Evolutionary conservation across 2,888 invertebrate genomes (phyloP), one percentile per base, ranked within the genome.

Genomic region (Cremastinae sp.): DNA sequence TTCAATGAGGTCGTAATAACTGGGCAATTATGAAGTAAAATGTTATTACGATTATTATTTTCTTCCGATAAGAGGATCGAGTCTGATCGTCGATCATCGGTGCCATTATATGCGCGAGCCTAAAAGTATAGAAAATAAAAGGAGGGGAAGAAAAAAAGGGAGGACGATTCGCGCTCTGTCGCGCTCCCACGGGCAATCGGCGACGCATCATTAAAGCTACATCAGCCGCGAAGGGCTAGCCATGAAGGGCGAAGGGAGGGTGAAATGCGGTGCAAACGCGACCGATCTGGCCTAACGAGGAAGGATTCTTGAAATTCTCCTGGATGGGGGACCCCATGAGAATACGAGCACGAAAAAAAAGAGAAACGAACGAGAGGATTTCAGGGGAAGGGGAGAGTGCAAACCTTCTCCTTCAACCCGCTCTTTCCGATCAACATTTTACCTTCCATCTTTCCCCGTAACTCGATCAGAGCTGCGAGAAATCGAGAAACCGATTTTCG

Each of bases 301-400:
- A 78, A 74, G 81, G 82, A 85, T 85, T 85, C 84, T 78, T 80
- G 65, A 79, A 82, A 85, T 84, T 83, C 84, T 80, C 79, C 59
- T 51, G 68, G 64, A 59, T 51, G 69, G 35, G 47, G 47, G 39
- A 49, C 14, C 41, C n/a, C 75, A 10, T 58, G 64, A 39, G 59
- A 64, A 66, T 55, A 65, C 28, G 41, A 65, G n/a, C 41, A 65
- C 58, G 20, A 61, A 75, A 69, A 56, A 58, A 28, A 45, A 74
- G 68, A 55, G 18, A 12, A 51, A 43, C 69, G 43, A 61, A n/a
- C 37, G 69, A 64, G 47, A 69, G 59, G 59, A 58, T 5, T 28
- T 43, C 5, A 12, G 43, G 49, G 35, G 43, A 51, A 16, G 10
- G 16, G 7, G 18, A 7, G 55, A 8, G 37, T 10, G 37, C 10